These are phyloP conservation scores for Rhabdomys pumilio DNA, from an alignment of 2,797 vertebrate species.

Conservation along the genomic window DNA sequence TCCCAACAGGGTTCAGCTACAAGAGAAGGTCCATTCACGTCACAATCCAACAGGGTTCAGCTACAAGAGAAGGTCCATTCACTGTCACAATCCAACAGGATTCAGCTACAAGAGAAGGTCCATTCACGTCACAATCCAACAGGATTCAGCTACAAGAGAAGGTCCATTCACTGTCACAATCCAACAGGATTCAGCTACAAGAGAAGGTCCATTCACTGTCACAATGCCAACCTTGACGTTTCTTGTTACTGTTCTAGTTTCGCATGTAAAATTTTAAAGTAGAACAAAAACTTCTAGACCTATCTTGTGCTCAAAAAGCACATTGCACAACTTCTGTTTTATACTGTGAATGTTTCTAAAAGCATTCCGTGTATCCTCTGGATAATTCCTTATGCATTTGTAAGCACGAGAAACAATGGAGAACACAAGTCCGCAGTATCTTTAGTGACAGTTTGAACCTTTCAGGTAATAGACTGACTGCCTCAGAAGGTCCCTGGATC, in stretches of 20 bases:
- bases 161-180: background rate
- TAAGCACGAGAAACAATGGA: background rate
- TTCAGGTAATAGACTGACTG: background rate
- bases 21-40: background rate
- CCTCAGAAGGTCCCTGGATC: background rate
- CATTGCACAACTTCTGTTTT: background rate
- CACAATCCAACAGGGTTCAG: background rate
- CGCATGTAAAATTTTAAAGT: slow-evolving; percentile 39
- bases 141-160: too few species aligned
- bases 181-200: background rate
- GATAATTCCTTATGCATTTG: background rate
- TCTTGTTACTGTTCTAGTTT: background rate
- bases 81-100: background rate
- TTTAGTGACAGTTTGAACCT: background rate
- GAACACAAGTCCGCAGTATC: background rate
- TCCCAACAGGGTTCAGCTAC: background rate
- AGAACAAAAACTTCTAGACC: background rate
- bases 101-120: background rate
- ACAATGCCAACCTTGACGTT: background rate
- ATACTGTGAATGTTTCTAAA: background rate
- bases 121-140: background rate
- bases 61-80: background rate
- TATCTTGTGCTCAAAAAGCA: slow-evolving; percentile 11
- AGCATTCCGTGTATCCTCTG: background rate
- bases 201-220: background rate